A percentile compares a stretch with the other conserved stretches of the same genome.
phyloP scores from a whole-genome alignment of 2,888 invertebrate species.

The Epirrhoe tristata region DNA sequence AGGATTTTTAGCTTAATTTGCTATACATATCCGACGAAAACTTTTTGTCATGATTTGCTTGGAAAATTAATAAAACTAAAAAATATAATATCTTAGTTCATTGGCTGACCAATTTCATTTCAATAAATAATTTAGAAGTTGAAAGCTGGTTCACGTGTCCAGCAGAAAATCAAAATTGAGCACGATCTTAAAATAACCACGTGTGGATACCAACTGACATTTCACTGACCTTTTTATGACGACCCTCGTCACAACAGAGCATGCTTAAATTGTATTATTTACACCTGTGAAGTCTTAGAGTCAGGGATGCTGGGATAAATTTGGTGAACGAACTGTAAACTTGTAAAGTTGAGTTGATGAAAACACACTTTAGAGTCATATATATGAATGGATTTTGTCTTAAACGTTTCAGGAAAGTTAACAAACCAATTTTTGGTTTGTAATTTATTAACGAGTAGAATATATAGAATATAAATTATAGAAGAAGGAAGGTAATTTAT shows the following conservation, averaged over 20 bases:
- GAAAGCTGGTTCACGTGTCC: background rate
- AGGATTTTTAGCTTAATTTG: background rate
- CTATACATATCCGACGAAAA: no score
- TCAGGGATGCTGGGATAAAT: background rate
- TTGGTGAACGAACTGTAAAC: background rate
- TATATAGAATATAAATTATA: no score
- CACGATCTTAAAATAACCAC: slow-evolving; percentile 31
- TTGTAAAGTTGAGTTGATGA: background rate
- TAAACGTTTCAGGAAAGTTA: background rate
- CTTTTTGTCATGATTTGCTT: no score
- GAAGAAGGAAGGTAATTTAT: no score
- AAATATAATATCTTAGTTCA: no score
- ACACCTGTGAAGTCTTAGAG: slow-evolving; percentile 1
- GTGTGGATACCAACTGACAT: slow-evolving; percentile 38
- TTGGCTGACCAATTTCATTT: no score
- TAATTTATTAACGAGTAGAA: no score
- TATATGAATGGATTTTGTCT: background rate
- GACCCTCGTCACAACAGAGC: slow-evolving; percentile 39
- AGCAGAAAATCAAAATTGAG: slow-evolving; percentile 26
- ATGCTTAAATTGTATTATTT: slow-evolving; percentile 26
- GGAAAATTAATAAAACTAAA: no score
- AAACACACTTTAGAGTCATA: background rate
- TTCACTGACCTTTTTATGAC: slow-evolving; percentile 38
- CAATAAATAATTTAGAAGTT: background rate
- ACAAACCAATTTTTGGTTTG: no score